A percentile compares a stretch with the other conserved stretches of the same genome.
Evolutionary conservation across 2,888 invertebrate species (phyloP).

Genomic region (Sicus ferrugineus): DNA sequence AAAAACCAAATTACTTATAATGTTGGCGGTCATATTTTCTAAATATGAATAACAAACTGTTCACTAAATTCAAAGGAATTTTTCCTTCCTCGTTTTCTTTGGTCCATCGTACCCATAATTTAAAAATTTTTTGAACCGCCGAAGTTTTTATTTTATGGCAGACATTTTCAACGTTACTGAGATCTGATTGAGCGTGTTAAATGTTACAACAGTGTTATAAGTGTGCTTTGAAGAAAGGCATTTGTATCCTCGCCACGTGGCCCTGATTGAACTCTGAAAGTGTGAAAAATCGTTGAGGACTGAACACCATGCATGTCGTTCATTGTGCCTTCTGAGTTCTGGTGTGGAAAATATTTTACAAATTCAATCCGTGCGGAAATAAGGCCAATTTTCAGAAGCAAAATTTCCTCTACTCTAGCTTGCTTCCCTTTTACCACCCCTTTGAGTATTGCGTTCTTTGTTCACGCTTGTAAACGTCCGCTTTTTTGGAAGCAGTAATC

Average conservation of each 20-base stretch:
- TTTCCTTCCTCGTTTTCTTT: too few species aligned
- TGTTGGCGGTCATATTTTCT: neutral
- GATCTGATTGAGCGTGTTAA: constrained; percentile 43
- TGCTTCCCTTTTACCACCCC: constrained; percentile 6
- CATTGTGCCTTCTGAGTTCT: constrained; percentile 20
- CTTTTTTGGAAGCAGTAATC: neutral
- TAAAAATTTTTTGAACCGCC: neutral
- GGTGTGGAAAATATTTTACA: constrained; percentile 36
- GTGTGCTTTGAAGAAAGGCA: constrained; percentile 9
- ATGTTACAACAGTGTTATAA: constrained; percentile 33
- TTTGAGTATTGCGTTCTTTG: neutral
- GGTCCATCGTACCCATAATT: neutral
- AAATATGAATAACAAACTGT: neutral
- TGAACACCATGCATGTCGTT: constrained; percentile 9
- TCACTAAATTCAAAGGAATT: too few species aligned
- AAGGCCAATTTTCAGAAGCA: constrained; percentile 24
- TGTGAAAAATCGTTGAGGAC: constrained; percentile 43
- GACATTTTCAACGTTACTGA: neutral
- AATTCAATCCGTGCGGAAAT: constrained; percentile 45
- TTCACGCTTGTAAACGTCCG: neutral
- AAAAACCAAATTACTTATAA: neutral
- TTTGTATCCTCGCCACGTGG: constrained; percentile 41
- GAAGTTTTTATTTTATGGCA: neutral
- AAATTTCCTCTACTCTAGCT: neutral
- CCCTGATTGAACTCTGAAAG: constrained; percentile 45